Evolutionary conservation across 2,888 invertebrate species (phyloP), one percentile per base, ranked within the genome.

Genomic region (Nomada goodeniana): DNA sequence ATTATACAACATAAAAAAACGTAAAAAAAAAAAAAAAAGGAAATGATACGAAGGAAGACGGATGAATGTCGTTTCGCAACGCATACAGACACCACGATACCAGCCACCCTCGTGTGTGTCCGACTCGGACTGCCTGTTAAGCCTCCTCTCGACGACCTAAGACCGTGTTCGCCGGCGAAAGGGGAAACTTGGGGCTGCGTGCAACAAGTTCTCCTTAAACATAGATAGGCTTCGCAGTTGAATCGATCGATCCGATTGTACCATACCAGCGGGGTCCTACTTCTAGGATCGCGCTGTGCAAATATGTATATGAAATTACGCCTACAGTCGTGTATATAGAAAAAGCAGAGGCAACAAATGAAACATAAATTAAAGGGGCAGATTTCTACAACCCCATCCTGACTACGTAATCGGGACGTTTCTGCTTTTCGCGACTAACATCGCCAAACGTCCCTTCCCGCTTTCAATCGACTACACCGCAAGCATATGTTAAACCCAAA

Each of bases 231-330:
- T 83, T 83, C 85, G 86, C 84, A 86, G 87, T 89, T 87, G 88
- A 89, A 89, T 89, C 89, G 89, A 89, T 89, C 89, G 89, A 89
- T 86, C 70, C 70, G 47, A 76, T 71, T 42, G 65, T 77, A 68
- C 50, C 26, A 55, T 60, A 76, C 18, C 61, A 26, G 50, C 36
- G 29, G 74, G 80, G 42, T 83, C 64, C 50, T 5, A 20, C 1
- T 29, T 55, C 65, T 36, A 63, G 55, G 77, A 72, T 85, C 83
- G 75, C 60, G 74, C 76, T 68, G 61, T 64, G 52, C 59, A 71
- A 50, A 60, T 53, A 47, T 59, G 36, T 64, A 50, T n/a, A n/a
- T 36, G 1, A 26, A 29, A 3, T 42, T 2, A 42, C 20, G 42
- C 42, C 18, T 69, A 26, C 47, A 15, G 57, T 11, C 13, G 23